Conservation (phyloP, 2,797 vertebrate species). For the Pseudomugil tenellus region DNA sequence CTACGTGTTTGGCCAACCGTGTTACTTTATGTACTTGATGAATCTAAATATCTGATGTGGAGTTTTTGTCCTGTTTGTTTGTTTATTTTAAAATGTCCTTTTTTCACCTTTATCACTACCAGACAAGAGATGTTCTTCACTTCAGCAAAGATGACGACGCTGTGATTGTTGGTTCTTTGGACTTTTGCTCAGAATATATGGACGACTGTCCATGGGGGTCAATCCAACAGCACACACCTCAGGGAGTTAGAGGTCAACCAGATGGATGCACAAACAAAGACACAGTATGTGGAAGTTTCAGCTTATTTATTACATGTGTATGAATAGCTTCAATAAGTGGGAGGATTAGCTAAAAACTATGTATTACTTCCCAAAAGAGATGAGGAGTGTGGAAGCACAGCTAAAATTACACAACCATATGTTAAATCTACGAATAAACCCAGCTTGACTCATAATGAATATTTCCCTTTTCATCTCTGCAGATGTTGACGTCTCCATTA, state of each 20-base stretch:
- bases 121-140: constrained; percentile 75
- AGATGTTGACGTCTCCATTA: constrained; percentile 72
- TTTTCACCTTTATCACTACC: not conserved
- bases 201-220: constrained; percentile 75
- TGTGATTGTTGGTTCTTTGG: constrained; percentile 76
- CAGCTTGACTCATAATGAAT: not conserved
- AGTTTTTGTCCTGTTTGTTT: not conserved
- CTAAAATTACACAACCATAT: not conserved
- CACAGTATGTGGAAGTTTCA: constrained; percentile 48
- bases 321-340: not conserved
- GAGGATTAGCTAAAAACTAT: not conserved
- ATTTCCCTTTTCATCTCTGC: constrained; percentile 17
- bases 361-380: no score
- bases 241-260: constrained; percentile 54
- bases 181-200: constrained; percentile 76
- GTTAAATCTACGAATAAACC: not conserved
- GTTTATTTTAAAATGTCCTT: not conserved
- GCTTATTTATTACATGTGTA: not conserved
- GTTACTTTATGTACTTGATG: not conserved
- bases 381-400: not conserved
- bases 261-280: constrained; percentile 53
- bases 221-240: constrained; percentile 44
- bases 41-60: not conserved
- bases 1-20: constrained; percentile 4
- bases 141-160: constrained; percentile 77